Percentiles rank a stretch among this genome's conserved stretches.
Conservation (phyloP, 2,113 vertebrate genomes). For the Takifugu flavidus region DNA sequence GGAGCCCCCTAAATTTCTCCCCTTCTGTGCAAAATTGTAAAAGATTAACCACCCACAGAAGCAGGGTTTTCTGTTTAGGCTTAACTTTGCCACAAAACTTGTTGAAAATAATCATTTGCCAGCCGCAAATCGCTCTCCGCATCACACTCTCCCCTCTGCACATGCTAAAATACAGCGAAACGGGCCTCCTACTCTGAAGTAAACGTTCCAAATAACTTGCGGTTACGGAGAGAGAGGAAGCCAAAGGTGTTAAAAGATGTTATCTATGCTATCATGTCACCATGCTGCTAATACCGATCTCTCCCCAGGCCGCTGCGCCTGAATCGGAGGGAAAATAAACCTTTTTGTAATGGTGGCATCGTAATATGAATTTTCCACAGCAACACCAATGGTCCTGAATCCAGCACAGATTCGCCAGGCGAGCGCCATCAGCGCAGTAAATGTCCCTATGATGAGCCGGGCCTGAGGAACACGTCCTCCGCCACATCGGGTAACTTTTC, state of each 20-base stretch:
- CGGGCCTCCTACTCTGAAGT: not conserved
- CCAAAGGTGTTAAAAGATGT: slow-evolving; percentile 17
- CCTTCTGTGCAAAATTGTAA: slow-evolving; percentile 50
- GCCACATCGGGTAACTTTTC: slow-evolving; percentile 49
- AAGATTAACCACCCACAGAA: slow-evolving; percentile 57
- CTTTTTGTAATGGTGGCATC: not conserved
- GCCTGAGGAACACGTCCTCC: slow-evolving; percentile 33
- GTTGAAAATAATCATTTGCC: too few species aligned
- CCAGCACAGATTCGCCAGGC: slow-evolving; percentile 14
- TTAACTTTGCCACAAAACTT: slow-evolving; percentile 6
- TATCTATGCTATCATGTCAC: slow-evolving; percentile 23
- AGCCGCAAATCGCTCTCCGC: not conserved
- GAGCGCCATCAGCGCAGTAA: slow-evolving; percentile 41
- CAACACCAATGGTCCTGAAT: slow-evolving; percentile 16
- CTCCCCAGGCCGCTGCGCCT: too few species aligned
- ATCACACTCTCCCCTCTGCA: not conserved
- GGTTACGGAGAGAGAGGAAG: slow-evolving; percentile 22
- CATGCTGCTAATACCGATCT: not conserved
- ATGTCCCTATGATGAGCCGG: slow-evolving; percentile 21
- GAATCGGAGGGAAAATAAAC: too few species aligned
- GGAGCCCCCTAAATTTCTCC: slow-evolving; percentile 70
- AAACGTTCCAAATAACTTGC: slow-evolving; percentile 8
- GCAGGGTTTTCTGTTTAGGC: slow-evolving; percentile 38
- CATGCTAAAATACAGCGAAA: not conserved
- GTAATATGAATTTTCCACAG: slow-evolving; percentile 33